A percentile compares a stretch with the other conserved stretches of the same genome.
These are phyloP conservation scores for Blastomussa wellsi DNA, from an alignment of 92 coral and sea anemone species.

Conservation along the genomic window DNA sequence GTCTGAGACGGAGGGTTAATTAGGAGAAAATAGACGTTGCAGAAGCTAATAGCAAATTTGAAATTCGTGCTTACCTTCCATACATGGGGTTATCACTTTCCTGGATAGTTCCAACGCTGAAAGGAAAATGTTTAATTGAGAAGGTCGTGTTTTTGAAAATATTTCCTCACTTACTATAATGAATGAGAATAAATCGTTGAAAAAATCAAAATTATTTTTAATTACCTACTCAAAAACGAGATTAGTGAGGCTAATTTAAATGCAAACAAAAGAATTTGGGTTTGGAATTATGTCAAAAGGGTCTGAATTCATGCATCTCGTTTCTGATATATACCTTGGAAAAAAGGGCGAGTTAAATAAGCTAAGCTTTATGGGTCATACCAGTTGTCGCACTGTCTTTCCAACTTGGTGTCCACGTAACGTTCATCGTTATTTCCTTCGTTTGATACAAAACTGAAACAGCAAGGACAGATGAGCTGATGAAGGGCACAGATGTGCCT, in stretches of 20 bases:
- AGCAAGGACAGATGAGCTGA: neutral
- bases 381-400: conserved; percentile 2
- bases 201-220: no score
- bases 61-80: neutral
- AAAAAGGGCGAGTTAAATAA: no score
- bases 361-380: no score
- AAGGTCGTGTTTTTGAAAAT: neutral
- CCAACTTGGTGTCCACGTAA: neutral
- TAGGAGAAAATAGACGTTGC: neutral
- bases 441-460: neutral
- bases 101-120: neutral
- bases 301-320: no score
- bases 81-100: neutral
- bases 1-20: no score
- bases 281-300: no score
- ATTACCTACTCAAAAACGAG: no score
- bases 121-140: neutral
- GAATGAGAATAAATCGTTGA: neutral
- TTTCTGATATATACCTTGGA: no score
- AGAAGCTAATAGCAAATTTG: neutral
- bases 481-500: neutral
- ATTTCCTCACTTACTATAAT: neutral
- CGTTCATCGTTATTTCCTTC: conserved; percentile 6
- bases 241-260: no score
- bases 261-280: no score